Base-by-base conservation (phyloP, 2,113 vertebrate genomes). In the Pogona vitticeps region DNA sequence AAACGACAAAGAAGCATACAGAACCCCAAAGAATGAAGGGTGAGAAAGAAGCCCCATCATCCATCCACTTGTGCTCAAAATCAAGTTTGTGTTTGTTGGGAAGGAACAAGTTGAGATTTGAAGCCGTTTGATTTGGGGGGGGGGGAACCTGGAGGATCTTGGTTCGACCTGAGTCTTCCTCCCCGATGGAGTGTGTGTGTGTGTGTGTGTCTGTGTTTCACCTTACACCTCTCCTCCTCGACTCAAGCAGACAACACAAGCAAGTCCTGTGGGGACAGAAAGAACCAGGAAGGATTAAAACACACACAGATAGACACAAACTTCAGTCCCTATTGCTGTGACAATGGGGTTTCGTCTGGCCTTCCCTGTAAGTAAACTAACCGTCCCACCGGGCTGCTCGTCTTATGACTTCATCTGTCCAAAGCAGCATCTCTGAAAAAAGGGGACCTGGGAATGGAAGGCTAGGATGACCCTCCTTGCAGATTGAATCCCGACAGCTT, bases 231-330 rank as follows among this genome's bases (percentile, higher is more conserved):
- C 0, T n/a, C 1, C 31, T 68, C 80, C 28, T 3, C 0, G 5
- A 3, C 31, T 96, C 92, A 96, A 0, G 76, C 38, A 0, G 93
- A 95, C 83, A 96, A 80, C 89, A 96, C 91, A 1, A 95, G 70
- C 42, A 96, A 93, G 20, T 94, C 89, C 93, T 92, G 59, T 58
- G 0, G 52, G n/a, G 23, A 40, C n/a, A 68, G 20, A 5, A 71
- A 26, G 38, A 6, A 2, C 14, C 15, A 13, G 20, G 33, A 0
- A 58, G 0, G 20, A 72, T 61, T 38, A n/a, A n/a, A n/a, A n/a
- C n/a, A n/a, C n/a, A n/a, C n/a, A n/a, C n/a, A n/a, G n/a, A 14
- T 0, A n/a, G 18, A 31, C 38, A 17, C 14, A 23, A 12, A 4
- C 10, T 46, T 46, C 42, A 6, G 20, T 18, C 42, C 65, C 26